These are phyloP conservation scores for Oriolus oriolus DNA, from an alignment of 2,113 vertebrate genomes.

Conservation along the genomic window DNA sequence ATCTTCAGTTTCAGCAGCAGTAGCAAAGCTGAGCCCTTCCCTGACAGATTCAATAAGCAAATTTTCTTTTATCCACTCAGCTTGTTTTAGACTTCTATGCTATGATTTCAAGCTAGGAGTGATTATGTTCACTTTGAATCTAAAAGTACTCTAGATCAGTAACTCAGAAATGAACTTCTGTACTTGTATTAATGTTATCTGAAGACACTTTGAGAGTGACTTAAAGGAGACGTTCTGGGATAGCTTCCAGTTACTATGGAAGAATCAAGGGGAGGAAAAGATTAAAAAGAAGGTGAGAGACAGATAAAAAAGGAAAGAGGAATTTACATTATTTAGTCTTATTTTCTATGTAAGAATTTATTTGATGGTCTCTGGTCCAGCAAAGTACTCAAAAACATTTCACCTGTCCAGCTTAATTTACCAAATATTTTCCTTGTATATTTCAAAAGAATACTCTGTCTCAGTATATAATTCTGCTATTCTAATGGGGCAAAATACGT, in stretches of 20 bases:
- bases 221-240: neutral
- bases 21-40: neutral
- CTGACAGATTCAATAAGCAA: neutral
- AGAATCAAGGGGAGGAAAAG: neutral
- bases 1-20: neutral
- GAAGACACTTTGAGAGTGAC: neutral
- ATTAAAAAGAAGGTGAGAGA: neutral
- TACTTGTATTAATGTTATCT: neutral
- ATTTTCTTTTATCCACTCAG: neutral
- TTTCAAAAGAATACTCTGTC: neutral
- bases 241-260: neutral
- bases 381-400: neutral
- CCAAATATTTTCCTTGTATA: neutral
- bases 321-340: neutral
- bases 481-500: neutral
- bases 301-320: neutral
- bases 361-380: neutral
- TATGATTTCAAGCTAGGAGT: neutral
- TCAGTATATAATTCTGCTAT: neutral
- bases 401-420: neutral
- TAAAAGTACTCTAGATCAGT: neutral
- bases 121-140: neutral
- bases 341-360: neutral
- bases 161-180: neutral
- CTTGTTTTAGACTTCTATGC: neutral